Base-by-base conservation (phyloP, 2,113 vertebrate species). In the Pseudopodoces humilis region DNA sequence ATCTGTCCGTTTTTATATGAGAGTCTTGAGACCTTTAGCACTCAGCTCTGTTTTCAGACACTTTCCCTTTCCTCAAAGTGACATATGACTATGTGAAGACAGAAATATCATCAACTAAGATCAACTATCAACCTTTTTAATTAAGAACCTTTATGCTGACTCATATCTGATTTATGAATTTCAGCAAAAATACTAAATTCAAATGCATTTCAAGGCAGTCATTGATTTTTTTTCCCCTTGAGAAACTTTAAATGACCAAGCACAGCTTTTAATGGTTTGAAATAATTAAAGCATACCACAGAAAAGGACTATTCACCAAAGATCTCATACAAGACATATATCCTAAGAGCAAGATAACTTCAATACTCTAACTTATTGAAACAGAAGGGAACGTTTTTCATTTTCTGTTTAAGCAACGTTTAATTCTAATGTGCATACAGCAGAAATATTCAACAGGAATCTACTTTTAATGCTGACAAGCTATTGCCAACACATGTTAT, bases 281-380 rank as follows among this genome's bases (percentile, higher is more conserved):
- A 95, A 94, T 92, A 92, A 96, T 87, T 86, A 92, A 92, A 91
- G 24, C 52, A 96, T 60, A 88, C 37, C 46, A 44, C 55, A 85
- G 21, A 13, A 92, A 95, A 91, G 11, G 8, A 25, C 64, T 46
- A 43, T 68, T 86, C 50, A 69, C 9, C 12, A 44, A 50, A 68
- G 23, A 39, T 68, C 37, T 16, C 13, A 59, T 30, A 14, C 13
- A 62, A 65, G 43, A 78, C 96, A 60, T 69, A 35, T 10, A 23
- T 74, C 39, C 39, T 72, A 44, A 14, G 39, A 27, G 58, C 43
- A 86, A 78, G 31, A 4, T 89, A 79, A 71, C 18, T 87, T 84
- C 47, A 31, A 22, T 64, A 53, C 15, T 49, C 28, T 62, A 82
- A 72, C 3, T 11, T 59, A 67, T 68, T 83, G 41, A 80, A 92